Evolutionary conservation across 2,888 invertebrate genomes (phyloP).

Genomic region (Brachynemurus nebulosus): DNA sequence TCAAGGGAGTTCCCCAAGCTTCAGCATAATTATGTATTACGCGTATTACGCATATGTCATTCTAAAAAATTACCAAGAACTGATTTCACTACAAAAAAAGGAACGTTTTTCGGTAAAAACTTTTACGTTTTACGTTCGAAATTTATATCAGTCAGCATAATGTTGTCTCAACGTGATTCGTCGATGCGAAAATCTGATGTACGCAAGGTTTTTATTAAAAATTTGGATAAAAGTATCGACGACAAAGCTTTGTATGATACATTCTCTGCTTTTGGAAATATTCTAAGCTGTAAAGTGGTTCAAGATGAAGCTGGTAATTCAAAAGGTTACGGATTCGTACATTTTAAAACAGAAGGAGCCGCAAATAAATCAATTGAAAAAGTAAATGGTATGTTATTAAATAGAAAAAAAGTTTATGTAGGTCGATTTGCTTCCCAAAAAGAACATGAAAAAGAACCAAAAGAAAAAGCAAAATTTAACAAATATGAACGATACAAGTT

Average conservation of each 20-base stretch:
- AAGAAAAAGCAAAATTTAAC: conserved; percentile 91
- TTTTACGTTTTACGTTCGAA: too few species aligned
- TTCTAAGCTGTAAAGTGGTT: conserved; percentile 95
- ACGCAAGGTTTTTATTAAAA: conserved; percentile 99
- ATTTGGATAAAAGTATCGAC: conserved; percentile 94
- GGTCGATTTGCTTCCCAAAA: conserved; percentile 97
- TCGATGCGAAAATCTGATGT: conserved; percentile 96
- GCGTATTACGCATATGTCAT: too few species aligned
- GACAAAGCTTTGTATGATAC: conserved; percentile 99
- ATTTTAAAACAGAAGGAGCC: conserved; percentile 97
- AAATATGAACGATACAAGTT: conserved; percentile 95
- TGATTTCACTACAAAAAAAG: too few species aligned
- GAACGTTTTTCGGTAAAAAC: too few species aligned
- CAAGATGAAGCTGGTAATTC: conserved; percentile 90
- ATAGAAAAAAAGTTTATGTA: conserved; percentile 96
- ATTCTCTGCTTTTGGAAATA: conserved; percentile 97
- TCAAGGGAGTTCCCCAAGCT: too few species aligned
- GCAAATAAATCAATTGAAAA: conserved; percentile 96
- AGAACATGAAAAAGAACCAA: conserved; percentile 95
- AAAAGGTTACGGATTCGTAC: conserved; percentile 97
- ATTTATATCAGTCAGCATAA: conserved; percentile 97
- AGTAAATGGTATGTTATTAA: conserved; percentile 97
- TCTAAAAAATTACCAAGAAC: too few species aligned
- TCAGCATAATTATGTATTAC: too few species aligned
- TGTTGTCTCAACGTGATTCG: conserved; percentile 99